Evolutionary conservation across 1,140 invertebrate genomes (phyloP).

Genomic region (Samia ricini): DNA sequence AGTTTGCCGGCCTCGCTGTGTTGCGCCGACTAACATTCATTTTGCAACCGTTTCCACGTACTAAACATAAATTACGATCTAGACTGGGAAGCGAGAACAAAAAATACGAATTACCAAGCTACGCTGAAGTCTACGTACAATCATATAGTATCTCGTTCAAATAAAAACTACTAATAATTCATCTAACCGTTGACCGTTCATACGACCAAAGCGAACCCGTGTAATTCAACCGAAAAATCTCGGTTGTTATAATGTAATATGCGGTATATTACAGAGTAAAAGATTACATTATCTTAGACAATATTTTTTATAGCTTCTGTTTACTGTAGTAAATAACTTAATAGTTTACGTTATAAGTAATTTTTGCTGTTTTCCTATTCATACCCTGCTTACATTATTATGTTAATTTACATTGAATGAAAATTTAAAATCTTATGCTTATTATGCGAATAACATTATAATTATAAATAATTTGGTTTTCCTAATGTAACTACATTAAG

Average conservation of each 20-base stretch:
- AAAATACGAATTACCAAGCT: conserved; percentile 15
- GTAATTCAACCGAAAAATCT: conserved; percentile 46
- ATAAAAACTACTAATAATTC: conserved; percentile 28
- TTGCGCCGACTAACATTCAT: conserved; percentile 15
- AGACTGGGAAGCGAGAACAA: conserved; percentile 12
- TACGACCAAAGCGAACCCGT: conserved; percentile 25
- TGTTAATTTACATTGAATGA: no score
- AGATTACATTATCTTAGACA: conserved; percentile 61
- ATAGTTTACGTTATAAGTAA: no score
- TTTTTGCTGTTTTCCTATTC: no score
- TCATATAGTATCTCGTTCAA: conserved; percentile 26
- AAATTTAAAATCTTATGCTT: no score
- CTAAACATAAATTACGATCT: conserved; percentile 22
- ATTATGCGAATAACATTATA: no score
- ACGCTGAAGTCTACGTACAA: conserved; percentile 15
- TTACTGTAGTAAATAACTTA: no score
- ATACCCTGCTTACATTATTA: no score
- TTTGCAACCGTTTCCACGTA: conserved; percentile 27
- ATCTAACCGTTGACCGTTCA: conserved; percentile 29
- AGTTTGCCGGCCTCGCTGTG: conserved; percentile 19
- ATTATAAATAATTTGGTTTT: no score
- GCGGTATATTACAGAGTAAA: conserved; percentile 55
- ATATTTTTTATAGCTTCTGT: conserved; percentile 44
- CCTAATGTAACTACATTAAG: no score
- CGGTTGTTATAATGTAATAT: conserved; percentile 51